Conservation (phyloP, 2,888 invertebrate genomes). For the Orthosia incerta region DNA sequence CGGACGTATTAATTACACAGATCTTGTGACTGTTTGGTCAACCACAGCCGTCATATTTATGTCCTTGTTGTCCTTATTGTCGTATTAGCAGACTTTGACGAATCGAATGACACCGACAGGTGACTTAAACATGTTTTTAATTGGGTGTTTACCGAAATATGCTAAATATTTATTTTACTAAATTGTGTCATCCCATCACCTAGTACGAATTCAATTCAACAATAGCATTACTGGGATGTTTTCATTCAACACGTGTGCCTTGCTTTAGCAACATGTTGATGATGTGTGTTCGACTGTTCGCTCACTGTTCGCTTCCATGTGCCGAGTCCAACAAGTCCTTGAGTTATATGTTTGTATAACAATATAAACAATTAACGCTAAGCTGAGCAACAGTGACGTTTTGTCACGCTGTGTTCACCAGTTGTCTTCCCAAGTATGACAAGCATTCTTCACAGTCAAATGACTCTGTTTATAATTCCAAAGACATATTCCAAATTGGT, state of each 20-base stretch:
- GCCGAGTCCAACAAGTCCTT: constrained; percentile 55
- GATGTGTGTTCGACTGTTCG: constrained; percentile 32
- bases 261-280: constrained; percentile 37
- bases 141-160: constrained; percentile 28
- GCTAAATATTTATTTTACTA: constrained; percentile 48
- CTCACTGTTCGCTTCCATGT: constrained; percentile 25
- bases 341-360: constrained; percentile 56
- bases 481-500: constrained; percentile 47
- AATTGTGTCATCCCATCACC: constrained; percentile 52
- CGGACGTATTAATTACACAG: constrained; percentile 50
- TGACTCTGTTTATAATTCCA: constrained; percentile 41
- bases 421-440: constrained; percentile 40
- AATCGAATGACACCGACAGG: constrained; percentile 10
- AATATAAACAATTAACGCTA: constrained; percentile 57
- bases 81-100: constrained; percentile 12
- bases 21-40: constrained; percentile 60
- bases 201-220: constrained; percentile 57
- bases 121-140: constrained; percentile 8
- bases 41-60: constrained; percentile 51
- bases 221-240: constrained; percentile 64
- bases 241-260: constrained; percentile 61
- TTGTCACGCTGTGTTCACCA: constrained; percentile 46
- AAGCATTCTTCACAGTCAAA: constrained; percentile 44
- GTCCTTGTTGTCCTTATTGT: constrained; percentile 35
- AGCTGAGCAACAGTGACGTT: constrained; percentile 52